phyloP scores from a whole-genome alignment of 1,140 invertebrate species.

The Micrasema minimum region DNA sequence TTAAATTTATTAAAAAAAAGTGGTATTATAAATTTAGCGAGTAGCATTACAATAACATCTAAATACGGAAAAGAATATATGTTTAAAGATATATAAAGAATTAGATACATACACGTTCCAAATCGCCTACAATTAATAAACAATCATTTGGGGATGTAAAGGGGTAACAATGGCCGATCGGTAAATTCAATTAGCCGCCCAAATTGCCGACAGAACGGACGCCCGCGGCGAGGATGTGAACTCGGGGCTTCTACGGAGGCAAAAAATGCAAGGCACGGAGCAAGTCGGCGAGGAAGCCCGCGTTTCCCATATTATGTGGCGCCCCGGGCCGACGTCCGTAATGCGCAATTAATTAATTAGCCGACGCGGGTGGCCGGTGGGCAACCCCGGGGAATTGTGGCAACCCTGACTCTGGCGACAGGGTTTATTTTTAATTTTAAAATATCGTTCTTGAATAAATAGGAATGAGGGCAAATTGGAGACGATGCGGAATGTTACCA shows the following conservation, averaged over 20 bases:
- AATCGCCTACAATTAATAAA: conserved; percentile 6
- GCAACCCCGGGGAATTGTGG: too few species aligned
- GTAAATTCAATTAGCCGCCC: conserved; percentile 24
- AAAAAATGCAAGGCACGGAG: conserved; percentile 3
- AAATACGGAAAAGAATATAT: too few species aligned
- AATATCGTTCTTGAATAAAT: too few species aligned
- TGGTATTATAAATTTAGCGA: too few species aligned
- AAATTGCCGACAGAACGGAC: conserved; percentile 17
- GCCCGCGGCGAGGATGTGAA: conserved; percentile 22
- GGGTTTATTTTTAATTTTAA: too few species aligned
- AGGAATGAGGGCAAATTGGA: too few species aligned
- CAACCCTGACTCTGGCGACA: too few species aligned
- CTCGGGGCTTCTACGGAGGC: conserved; percentile 15
- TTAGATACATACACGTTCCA: neutral
- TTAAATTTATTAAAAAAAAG: too few species aligned
- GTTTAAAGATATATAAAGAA: too few species aligned
- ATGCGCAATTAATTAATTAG: conserved; percentile 54
- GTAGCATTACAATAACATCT: too few species aligned
- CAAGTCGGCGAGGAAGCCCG: neutral
- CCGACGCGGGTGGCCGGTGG: conserved; percentile 48
- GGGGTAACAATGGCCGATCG: conserved; percentile 4
- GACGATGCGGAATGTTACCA: too few species aligned
- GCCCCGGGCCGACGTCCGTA: conserved; percentile 41
- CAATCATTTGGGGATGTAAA: conserved; percentile 5
- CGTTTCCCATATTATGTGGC: conserved; percentile 30